A percentile compares a stretch with the other conserved stretches of the same genome.
Evolutionary conservation across 2,113 vertebrate genomes (phyloP).

Genomic region (Lontra canadensis): DNA sequence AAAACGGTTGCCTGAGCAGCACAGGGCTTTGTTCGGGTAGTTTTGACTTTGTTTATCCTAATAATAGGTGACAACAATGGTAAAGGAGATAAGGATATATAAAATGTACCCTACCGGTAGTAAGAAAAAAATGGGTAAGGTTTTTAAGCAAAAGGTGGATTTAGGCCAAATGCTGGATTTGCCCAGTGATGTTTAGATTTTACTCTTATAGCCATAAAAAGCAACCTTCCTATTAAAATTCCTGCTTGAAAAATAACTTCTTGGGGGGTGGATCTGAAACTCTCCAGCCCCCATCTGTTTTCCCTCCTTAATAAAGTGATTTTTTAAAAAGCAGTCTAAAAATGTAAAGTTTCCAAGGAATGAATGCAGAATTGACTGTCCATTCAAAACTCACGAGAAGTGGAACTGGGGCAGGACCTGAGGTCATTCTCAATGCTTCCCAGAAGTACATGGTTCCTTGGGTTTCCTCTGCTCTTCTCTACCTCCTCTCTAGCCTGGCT

Average conservation of each 20-base stretch:
- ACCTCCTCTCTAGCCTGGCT: not conserved
- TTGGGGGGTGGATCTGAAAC: not conserved
- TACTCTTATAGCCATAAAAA: not conserved
- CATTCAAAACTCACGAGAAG: not conserved
- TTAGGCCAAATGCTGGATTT: not conserved
- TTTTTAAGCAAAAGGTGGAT: not conserved
- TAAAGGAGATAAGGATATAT: not conserved
- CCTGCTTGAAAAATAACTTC: not conserved
- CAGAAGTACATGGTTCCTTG: accelerated
- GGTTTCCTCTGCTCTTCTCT: not conserved
- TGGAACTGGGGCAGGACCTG: not conserved
- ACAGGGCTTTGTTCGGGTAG: not conserved
- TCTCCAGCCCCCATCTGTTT: not conserved
- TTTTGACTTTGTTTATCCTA: conserved; percentile 6
- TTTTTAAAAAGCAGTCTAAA: not conserved
- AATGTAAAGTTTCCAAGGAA: not conserved
- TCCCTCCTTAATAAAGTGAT: not conserved
- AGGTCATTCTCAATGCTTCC: not conserved
- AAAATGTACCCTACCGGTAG: not conserved
- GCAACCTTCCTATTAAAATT: not conserved
- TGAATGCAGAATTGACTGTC: not conserved
- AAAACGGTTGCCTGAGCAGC: not conserved
- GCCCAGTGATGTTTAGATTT: not conserved
- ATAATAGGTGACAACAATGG: not conserved
- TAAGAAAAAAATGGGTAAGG: not conserved